These are phyloP conservation scores for Timema cristinae DNA, from an alignment of 2,888 invertebrate species.

Conservation along the genomic window DNA sequence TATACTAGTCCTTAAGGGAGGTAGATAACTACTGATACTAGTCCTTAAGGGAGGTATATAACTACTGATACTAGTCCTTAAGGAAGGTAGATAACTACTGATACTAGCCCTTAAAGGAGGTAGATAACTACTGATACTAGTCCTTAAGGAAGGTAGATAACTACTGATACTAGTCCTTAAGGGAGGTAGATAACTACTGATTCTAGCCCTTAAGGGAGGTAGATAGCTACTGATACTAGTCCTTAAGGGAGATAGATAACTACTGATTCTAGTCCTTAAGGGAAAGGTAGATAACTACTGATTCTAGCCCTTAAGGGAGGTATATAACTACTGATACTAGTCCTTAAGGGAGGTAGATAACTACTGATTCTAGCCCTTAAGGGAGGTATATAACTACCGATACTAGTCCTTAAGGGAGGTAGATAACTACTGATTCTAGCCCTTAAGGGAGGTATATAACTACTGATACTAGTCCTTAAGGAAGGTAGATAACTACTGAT, in stretches of 20 bases:
- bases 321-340: slow-evolving; percentile 67
- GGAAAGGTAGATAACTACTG: too few species aligned
- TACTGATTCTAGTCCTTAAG: slow-evolving; percentile 79
- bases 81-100: too few species aligned
- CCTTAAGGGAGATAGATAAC: slow-evolving; percentile 36
- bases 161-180: too few species aligned
- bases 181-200: slow-evolving; percentile 56
- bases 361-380: too few species aligned
- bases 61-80: slow-evolving; percentile 78
- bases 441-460: slow-evolving; percentile 36
- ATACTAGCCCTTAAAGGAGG: too few species aligned
- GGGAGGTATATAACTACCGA: slow-evolving; percentile 56
- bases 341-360: slow-evolving; percentile 46
- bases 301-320: too few species aligned
- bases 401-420: slow-evolving; percentile 61
- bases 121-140: slow-evolving; percentile 67
- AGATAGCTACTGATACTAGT: too few species aligned
- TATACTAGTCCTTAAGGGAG: slow-evolving; percentile 68
- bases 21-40: too few species aligned
- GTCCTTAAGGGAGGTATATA: too few species aligned
- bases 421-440: too few species aligned
- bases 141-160: slow-evolving; percentile 46
- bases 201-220: slow-evolving; percentile 61
- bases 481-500: too few species aligned
- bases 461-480: slow-evolving; percentile 79